Evolutionary conservation across 2,797 vertebrate genomes (phyloP), one percentile per base, ranked within the genome.

Genomic region (Lepus oiostolus): DNA sequence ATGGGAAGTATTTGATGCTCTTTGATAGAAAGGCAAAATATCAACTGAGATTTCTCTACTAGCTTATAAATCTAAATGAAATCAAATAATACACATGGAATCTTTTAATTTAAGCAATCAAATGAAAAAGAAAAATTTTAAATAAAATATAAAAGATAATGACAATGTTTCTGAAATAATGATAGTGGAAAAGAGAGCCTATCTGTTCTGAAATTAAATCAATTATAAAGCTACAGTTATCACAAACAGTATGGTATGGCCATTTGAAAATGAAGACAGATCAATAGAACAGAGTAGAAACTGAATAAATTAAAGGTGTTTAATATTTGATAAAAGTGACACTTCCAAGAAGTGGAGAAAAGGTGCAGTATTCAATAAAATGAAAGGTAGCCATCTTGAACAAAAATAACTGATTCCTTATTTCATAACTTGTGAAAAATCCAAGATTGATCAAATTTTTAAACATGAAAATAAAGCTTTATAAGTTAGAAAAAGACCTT

Each of bases 11-110:
- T 65, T 28, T 19, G 11, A 60, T 24, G 1, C 7, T 22, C 63
- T 85, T 91, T 88, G 30, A 74, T 60, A 88, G 76, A 94, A 85
- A 62, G 14, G 54, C 38, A 81, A 92, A 95, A 75, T 80, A 30
- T 60, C 35, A 92, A 42, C n/a, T 24, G 22, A 42, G 52, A 81
- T 91, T 35, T n/a, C 26, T 70, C 32, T 35, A 14, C 84, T 90
- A 52, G 17, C 32, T 88, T 58, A 86, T 22, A 87, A 83, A 85
- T 67, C 42, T 84, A 63, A 10, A n/a, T 76, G 65, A 67, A 85
- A 67, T 85, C n/a, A 54, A 68, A 71, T 50, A 54, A 82, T 72
- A 85, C 13, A 65, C 2, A 77, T n/a, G 12, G 7, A 19, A 30
- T 24, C 17, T 91, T 82, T 63, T 35, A 85, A 91, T 88, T 88